These are phyloP conservation scores for Eupithecia exiguata DNA, from an alignment of 2,888 invertebrate species.

Conservation along the genomic window DNA sequence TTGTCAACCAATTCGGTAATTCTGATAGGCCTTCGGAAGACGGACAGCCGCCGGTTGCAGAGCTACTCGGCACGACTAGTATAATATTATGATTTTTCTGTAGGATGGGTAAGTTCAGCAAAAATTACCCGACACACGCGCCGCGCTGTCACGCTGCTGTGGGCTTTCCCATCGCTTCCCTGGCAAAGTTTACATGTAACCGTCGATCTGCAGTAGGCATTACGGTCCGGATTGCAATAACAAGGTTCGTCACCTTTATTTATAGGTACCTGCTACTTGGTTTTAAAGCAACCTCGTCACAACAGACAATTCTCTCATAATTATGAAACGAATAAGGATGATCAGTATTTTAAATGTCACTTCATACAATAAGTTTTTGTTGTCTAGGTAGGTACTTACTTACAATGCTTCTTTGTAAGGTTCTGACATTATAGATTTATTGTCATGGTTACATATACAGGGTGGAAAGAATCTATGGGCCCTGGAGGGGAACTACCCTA, in stretches of 20 bases:
- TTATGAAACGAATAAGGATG: too few relatives aligned
- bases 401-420: neutral
- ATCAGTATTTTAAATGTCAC: neutral
- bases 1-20: too few relatives aligned
- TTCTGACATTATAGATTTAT: neutral
- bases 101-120: neutral
- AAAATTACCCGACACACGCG: neutral
- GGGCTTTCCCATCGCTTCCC: too few relatives aligned
- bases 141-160: too few relatives aligned
- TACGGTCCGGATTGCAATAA: neutral
- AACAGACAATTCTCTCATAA: too few relatives aligned
- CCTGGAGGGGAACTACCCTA: too few relatives aligned
- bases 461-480: too few relatives aligned
- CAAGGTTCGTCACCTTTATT: neutral
- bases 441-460: neutral
- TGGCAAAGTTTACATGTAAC: neutral
- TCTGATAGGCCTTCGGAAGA: too few relatives aligned
- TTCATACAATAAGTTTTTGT: neutral
- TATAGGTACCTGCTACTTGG: neutral
- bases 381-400: neutral
- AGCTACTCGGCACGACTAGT: neutral
- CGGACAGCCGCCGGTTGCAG: neutral
- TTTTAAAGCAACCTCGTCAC: neutral
- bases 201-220: neutral
- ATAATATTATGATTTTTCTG: constrained; percentile 4